These are phyloP conservation scores for Melinaea marsaeus DNA, from an alignment of 2,888 invertebrate genomes.

Conservation along the genomic window DNA sequence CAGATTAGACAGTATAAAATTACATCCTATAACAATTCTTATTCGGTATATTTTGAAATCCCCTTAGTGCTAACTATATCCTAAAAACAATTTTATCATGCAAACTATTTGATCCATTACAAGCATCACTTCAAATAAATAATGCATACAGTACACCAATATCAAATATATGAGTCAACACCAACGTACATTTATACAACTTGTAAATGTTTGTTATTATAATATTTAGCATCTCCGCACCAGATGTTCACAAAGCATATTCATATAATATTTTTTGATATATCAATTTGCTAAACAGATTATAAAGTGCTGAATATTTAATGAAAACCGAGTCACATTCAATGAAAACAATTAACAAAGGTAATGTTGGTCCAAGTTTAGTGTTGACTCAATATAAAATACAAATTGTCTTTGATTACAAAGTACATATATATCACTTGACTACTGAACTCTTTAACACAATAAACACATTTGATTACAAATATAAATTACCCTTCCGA, in stretches of 20 bases:
- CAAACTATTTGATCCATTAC: constrained; percentile 52
- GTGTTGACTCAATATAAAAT: constrained; percentile 6
- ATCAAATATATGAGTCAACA: constrained; percentile 1
- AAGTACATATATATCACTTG: constrained; percentile 21
- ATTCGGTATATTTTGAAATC: constrained; percentile 42
- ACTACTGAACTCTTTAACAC: constrained; percentile 42
- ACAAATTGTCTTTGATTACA: not conserved
- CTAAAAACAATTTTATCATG: constrained; percentile 46
- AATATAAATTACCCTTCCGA: constrained; percentile 50
- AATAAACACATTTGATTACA: constrained; percentile 40
- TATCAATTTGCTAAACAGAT: no score
- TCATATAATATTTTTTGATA: no score
- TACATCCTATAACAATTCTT: constrained; percentile 55
- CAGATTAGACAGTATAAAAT: constrained; percentile 51
- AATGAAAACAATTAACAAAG: not conserved
- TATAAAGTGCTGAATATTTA: no score
- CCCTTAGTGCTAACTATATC: constrained; percentile 41
- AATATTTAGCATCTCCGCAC: no score
- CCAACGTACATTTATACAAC: not conserved
- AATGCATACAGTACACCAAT: constrained; percentile 25
- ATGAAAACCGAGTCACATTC: not conserved
- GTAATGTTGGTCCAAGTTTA: constrained; percentile 4
- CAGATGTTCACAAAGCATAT: no score
- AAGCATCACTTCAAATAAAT: constrained; percentile 48
- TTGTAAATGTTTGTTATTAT: not conserved